Base-by-base conservation (phyloP, 1,140 invertebrate genomes). In the Uloborus diversus region DNA sequence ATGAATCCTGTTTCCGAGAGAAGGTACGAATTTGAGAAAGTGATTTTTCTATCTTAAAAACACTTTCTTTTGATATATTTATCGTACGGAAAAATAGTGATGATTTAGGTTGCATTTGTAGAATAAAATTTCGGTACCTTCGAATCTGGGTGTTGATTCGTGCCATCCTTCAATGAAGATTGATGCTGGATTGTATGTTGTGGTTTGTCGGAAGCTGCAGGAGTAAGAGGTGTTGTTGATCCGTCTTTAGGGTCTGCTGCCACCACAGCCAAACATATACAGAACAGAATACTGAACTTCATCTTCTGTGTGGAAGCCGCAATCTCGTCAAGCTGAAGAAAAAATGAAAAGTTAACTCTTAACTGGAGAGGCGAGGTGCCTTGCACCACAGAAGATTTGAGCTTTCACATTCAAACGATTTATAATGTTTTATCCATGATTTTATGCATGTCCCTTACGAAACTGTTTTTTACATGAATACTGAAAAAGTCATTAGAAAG, bases 171-270 rank as follows among this genome's bases (percentile, higher is more conserved):
- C 5, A 73, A 37, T 17, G 69, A 61, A 17, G 69, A 73, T 7
- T 37, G 57, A 30, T 73, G 69, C 13, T 73, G 69, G 27, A 73
- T 30, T 11, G 69, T 27, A n/a, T n/a, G n/a, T n/a, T 73, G 56
- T 2, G 69, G 56, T 30, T 73, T 73, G 23, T 73, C 69, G 17
- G 69, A 59, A 37, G 53, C 11, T 13, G 49, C 3, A 2, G 49
- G 13, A 7, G 17, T 53, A n/a, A 7, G 0, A 53, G 49, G 37
- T 42, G 49, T 23, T 25, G 64, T 17, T 25, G 23, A 14, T 14
- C 27, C 62, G 1, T 23, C 30, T 7, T 57, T 27, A 2, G 56
- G 25, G 17, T 73, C 69, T 14, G 59, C 69, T 14, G 69, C 69
- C 7, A 61, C 14, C n/a, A 30, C 69, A 23, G 25, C 13, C 1